Evolutionary conservation across 2,797 vertebrate species (phyloP).

Genomic region (Novumbra hubbsi): DNA sequence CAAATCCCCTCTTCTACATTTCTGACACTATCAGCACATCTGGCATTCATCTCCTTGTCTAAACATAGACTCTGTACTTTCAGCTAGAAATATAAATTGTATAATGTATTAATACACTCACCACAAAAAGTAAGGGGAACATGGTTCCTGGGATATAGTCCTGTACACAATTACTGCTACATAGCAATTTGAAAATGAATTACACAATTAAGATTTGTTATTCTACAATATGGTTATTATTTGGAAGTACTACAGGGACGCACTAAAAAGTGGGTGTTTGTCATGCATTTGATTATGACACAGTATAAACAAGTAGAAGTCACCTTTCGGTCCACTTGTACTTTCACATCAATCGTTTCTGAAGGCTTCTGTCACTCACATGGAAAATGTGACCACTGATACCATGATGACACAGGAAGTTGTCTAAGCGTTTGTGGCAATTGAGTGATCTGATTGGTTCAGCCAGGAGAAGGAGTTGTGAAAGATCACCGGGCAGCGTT

Average conservation of each 20-base stretch:
- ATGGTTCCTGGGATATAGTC: too few relatives aligned
- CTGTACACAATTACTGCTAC: too few relatives aligned
- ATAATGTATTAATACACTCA: too few relatives aligned
- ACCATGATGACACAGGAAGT: constrained; percentile 19
- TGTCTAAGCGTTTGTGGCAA: not conserved
- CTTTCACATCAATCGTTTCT: constrained; percentile 21
- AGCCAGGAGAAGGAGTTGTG: constrained; percentile 12
- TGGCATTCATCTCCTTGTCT: too few relatives aligned
- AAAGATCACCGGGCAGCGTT: constrained; percentile 36
- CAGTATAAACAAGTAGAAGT: not conserved
- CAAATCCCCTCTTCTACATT: too few relatives aligned
- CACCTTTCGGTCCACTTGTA: not conserved
- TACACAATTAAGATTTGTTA: not conserved
- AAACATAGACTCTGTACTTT: too few relatives aligned
- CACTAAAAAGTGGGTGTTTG: not conserved
- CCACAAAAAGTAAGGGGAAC: too few relatives aligned
- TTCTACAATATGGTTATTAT: not conserved
- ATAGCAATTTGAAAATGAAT: too few relatives aligned
- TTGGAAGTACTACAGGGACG: not conserved
- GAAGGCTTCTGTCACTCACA: constrained; percentile 25
- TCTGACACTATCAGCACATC: too few relatives aligned
- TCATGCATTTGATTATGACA: not conserved
- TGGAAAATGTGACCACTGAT: constrained; percentile 21
- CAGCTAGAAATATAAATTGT: too few relatives aligned
- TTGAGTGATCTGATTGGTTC: constrained; percentile 22